A percentile compares a stretch with the other conserved stretches of the same genome.
phyloP scores from a whole-genome alignment of 30 jellyfish, hydroid and myxozoan genomes.

The Hydractinia symbiolongicarpus region DNA sequence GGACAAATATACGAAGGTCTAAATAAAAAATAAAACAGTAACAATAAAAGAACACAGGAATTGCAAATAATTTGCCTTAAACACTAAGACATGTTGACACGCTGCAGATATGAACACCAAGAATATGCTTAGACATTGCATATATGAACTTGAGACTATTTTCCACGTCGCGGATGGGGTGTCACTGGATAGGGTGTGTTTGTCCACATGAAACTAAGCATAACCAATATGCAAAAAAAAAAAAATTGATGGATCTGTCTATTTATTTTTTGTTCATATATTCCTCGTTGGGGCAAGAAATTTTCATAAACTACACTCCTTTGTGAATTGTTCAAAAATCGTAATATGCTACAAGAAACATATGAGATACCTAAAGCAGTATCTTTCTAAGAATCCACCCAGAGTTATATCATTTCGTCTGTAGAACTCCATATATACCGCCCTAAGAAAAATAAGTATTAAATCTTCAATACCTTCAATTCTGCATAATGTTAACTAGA shows the following conservation, averaged over 20 bases:
- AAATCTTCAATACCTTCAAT: no score
- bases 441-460: slow-evolving; percentile 46
- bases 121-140: background rate
- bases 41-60: slow-evolving; percentile 46
- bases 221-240: no score
- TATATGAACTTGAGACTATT: background rate
- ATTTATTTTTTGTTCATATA: no score
- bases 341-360: background rate
- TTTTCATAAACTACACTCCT: background rate
- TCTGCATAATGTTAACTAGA: no score
- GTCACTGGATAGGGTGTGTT: no score
- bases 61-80: background rate
- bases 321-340: background rate
- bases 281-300: no score
- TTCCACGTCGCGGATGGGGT: no score
- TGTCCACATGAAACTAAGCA: no score
- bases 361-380: slow-evolving; percentile 68
- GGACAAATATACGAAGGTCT: slow-evolving; percentile 94
- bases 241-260: no score
- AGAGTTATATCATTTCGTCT: slow-evolving; percentile 93
- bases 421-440: slow-evolving; percentile 90
- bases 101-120: background rate
- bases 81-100: background rate
- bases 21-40: slow-evolving; percentile 61
- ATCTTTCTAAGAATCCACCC: slow-evolving; percentile 93